Base-by-base conservation (phyloP, 1,140 invertebrate species). In the Drosophila pseudoananassae region DNA sequence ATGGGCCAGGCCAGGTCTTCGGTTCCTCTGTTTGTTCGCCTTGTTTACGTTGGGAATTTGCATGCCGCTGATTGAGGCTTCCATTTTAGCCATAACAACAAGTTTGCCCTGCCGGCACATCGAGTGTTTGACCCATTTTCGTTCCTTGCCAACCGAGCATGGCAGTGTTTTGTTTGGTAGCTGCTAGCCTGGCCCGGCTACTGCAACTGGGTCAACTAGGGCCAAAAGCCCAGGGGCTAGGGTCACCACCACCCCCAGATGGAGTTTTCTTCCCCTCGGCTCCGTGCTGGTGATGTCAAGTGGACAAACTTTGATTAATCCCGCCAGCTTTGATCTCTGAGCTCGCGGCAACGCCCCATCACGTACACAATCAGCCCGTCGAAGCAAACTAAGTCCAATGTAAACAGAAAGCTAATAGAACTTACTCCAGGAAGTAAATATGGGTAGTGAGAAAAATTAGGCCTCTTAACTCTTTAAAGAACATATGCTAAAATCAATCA, bases 341-440 rank as follows among this genome's bases (percentile, higher is more conserved):
- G 14, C 17, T n/a, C 49, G 27, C 38, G 76, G 59, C 76, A 79
- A 76, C 31, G 72, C 60, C 53, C 40, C 40, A 43, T 43, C 40
- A 43, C 40, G 40, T 43, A 43, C n/a, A 14, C 40, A 43, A 43
- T 43, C 40, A 43, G 59, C 60, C 43, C 64, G 61, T 68, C 40
- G 57, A 38, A 43, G 29, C 73, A 73, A 50, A 58, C 76, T 58
- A 72, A 78, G 73, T 60, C 59, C 58, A 77, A 31, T 61, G 38
- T 40, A 77, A 85, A 71, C 76, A 74, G 51, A 68, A 70, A 84
- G 25, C 43, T 43, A 60, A 78, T 71, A 52, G 66, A 46, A 20
- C 9, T 46, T 10, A 9, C 7, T 20, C 20, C 17, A 9, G 43
- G 17, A 46, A 46, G 43, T 20, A 23, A 20, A 17, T 10, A 10